Evolutionary conservation across 1,140 invertebrate genomes (phyloP).

Genomic region (Sweltsa coloradensis): DNA sequence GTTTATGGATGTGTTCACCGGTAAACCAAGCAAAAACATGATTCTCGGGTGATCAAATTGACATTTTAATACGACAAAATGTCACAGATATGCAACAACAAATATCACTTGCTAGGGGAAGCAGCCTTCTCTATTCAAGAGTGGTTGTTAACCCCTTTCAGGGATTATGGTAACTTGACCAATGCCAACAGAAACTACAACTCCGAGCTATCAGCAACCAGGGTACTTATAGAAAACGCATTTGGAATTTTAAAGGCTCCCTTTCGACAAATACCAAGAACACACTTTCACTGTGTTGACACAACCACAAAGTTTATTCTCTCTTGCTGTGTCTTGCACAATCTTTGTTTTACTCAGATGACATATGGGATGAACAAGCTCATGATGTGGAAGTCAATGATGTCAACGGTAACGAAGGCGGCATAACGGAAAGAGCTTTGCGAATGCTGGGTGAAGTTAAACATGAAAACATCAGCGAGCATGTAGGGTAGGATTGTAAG

Average conservation of each 20-base stretch:
- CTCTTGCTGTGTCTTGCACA: constrained; percentile 26
- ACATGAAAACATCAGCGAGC: no score
- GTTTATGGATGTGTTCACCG: constrained; percentile 22
- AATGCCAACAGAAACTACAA: constrained; percentile 22
- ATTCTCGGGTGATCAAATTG: constrained; percentile 18
- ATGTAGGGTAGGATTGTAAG: no score
- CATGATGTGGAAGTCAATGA: background rate
- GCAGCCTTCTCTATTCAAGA: constrained; percentile 23
- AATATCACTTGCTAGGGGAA: constrained; percentile 25
- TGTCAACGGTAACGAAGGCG: no score
- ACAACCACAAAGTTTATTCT: constrained; percentile 22
- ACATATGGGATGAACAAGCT: constrained; percentile 8
- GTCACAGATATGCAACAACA: constrained; percentile 14
- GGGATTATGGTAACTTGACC: constrained; percentile 23
- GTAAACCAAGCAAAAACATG: constrained; percentile 20
- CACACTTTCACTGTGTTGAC: constrained; percentile 20
- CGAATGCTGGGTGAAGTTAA: no score
- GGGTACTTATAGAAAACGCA: constrained; percentile 24
- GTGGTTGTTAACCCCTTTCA: constrained; percentile 24
- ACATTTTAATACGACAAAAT: constrained; percentile 12
- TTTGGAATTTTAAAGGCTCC: constrained; percentile 25
- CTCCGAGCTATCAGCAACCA: constrained; percentile 15
- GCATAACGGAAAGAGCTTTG: no score
- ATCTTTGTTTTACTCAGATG: constrained; percentile 22
- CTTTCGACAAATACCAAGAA: constrained; percentile 23